phyloP scores from a whole-genome alignment of 92 coral and sea anemone species.

The Palythoa heliodiscus region DNA sequence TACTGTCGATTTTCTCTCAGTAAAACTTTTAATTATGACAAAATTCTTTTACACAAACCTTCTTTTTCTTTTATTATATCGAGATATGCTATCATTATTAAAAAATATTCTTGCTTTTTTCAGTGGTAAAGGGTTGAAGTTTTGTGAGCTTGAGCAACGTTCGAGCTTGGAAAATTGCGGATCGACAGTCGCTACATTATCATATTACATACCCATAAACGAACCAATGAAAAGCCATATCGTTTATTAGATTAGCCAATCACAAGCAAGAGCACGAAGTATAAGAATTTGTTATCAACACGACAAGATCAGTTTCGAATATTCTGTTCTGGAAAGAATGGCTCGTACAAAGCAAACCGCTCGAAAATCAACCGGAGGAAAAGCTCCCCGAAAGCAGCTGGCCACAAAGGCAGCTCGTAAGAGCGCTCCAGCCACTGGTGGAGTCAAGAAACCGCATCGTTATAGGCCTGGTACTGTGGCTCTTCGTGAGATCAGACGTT shows the following conservation, averaged over 20 bases:
- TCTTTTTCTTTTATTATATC: no score
- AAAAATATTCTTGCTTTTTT: no score
- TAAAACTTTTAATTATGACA: no score
- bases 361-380: slow-evolving; percentile 98
- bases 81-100: no score
- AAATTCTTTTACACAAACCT: no score
- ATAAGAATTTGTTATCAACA: neutral
- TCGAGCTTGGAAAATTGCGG: no score
- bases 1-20: no score
- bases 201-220: no score
- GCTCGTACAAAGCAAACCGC: slow-evolving; percentile 98
- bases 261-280: neutral
- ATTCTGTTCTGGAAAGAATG: slow-evolving; percentile 45
- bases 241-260: slow-evolving; percentile 8
- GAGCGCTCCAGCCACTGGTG: slow-evolving; percentile 98
- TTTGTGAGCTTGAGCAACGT: no score
- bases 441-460: slow-evolving; percentile 98
- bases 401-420: slow-evolving; percentile 98
- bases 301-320: neutral
- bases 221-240: no score
- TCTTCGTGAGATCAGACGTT: slow-evolving; percentile 54
- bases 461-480: slow-evolving; percentile 93
- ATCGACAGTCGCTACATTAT: no score
- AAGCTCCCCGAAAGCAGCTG: slow-evolving; percentile 96
- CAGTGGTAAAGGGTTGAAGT: no score